Base-by-base conservation (phyloP, 2,113 vertebrate genomes). In the Brevimyrus niger region DNA sequence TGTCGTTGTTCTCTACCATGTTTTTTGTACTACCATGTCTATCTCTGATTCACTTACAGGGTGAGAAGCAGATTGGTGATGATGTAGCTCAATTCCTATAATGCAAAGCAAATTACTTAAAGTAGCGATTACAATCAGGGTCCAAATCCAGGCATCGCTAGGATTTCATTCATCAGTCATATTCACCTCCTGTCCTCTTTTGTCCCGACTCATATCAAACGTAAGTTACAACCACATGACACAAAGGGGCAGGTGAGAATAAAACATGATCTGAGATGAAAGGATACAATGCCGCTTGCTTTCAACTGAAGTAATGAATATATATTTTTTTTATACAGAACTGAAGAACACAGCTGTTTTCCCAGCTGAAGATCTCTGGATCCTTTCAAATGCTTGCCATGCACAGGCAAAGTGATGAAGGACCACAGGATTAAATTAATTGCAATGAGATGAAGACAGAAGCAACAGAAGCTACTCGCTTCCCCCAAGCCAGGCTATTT, bases 261-360 rank as follows among this genome's bases (percentile, higher is more conserved):
- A 94, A 91, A 94, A 51, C 86, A 92, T 91, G 91, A 91, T 89
- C 87, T n/a, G 48, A 91, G 93, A 95, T 94, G 92, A 95, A 95
- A 95, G 93, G 90, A 90, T 91, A 94, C 93, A 94, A 94, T 94
- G 90, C 92, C 90, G 91, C 92, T 93, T 94, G 94, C 94, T 95
- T 94, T 95, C 94, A 94, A 94, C 94, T 89, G 92, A 86, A 87
- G 50, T 80, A 82, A 89, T 83, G 88, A 46, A 90, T 89, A 91
- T 92, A 93, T 95, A 3, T 44, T 95, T 53, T 95, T 94, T 95
- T 94, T 93, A 95, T 95, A 93, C 61, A 85, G 65, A 80, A 73
- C 86, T 83, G 21, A 87, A 51, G 73, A 88, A 21, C 55, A 87
- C 83, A 89, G 35, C 85, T 92, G 89, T 50, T 50, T 89, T 35